Conservation (phyloP, 2,888 invertebrate species). For the Rhimphoctona megacephalus region DNA sequence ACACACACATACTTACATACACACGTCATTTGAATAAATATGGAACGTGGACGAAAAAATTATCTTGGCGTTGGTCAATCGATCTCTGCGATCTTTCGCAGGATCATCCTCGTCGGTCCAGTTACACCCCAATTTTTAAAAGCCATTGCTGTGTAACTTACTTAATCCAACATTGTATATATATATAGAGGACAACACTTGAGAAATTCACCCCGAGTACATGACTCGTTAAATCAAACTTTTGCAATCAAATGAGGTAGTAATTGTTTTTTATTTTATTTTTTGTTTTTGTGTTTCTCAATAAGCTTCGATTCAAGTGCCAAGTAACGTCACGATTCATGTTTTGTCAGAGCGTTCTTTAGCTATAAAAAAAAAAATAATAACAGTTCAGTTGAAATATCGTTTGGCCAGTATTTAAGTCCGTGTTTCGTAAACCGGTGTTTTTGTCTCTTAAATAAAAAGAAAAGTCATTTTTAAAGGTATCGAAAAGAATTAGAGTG, state of each 20-base stretch:
- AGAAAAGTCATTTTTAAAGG: neutral
- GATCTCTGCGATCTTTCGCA: constrained; percentile 14
- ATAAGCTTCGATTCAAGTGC: neutral
- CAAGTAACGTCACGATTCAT: neutral
- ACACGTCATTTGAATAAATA: constrained; percentile 8
- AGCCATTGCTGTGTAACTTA: constrained; percentile 14
- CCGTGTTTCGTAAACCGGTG: too few relatives aligned
- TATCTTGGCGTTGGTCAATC: constrained; percentile 16
- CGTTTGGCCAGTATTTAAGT: neutral
- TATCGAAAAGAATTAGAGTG: neutral
- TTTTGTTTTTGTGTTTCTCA: neutral
- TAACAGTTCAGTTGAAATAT: neutral
- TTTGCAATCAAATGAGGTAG: neutral
- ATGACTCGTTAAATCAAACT: neutral
- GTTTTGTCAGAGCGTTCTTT: neutral
- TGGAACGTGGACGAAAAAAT: constrained; percentile 17
- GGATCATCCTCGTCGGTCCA: constrained; percentile 22
- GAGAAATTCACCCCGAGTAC: constrained; percentile 39
- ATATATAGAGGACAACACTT: constrained; percentile 18
- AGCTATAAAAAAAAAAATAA: neutral
- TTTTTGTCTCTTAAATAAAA: neutral
- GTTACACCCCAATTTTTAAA: constrained; percentile 7
- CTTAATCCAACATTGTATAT: constrained; percentile 23
- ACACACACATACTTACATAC: constrained; percentile 15
- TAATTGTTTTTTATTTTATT: neutral